These are phyloP conservation scores for Quadroppia sp. DNA, from an alignment of 2,888 invertebrate genomes.

Conservation along the genomic window DNA sequence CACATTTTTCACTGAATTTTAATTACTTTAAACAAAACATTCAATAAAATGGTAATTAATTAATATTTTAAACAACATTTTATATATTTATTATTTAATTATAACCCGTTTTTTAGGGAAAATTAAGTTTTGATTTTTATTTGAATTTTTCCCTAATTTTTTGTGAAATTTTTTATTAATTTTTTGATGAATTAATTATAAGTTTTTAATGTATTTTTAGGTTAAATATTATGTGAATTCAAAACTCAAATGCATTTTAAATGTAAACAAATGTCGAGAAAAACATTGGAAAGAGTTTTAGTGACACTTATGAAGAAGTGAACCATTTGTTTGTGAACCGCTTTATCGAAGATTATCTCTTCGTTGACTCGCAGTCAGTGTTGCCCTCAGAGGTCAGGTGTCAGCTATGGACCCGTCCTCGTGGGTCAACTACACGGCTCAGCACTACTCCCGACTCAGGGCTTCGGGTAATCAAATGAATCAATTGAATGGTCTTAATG, in stretches of 20 bases:
- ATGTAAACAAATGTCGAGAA: constrained; percentile 24
- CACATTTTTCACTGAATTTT: constrained; percentile 3
- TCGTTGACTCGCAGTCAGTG: background rate
- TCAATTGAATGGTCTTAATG: constrained; percentile 34
- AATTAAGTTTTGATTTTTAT: background rate
- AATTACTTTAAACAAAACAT: background rate
- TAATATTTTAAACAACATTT: background rate
- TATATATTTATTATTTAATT: background rate
- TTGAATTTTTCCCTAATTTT: background rate
- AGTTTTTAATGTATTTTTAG: background rate
- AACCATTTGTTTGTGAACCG: background rate
- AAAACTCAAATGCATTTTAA: background rate
- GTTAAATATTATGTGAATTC: background rate
- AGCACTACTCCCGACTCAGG: constrained; percentile 31
- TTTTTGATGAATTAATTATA: background rate
- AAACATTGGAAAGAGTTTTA: background rate
- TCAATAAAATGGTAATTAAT: constrained; percentile 26
- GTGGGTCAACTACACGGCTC: constrained; percentile 15
- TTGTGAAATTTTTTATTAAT: background rate
- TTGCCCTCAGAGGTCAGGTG: background rate
- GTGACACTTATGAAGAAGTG: constrained; percentile 1
- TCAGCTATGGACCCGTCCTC: constrained; percentile 24
- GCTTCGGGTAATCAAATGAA: constrained; percentile 42
- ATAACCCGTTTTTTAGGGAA: no score
- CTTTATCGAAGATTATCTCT: no score